Conservation (phyloP, 2,113 vertebrate species). For the Percina caprodes region DNA sequence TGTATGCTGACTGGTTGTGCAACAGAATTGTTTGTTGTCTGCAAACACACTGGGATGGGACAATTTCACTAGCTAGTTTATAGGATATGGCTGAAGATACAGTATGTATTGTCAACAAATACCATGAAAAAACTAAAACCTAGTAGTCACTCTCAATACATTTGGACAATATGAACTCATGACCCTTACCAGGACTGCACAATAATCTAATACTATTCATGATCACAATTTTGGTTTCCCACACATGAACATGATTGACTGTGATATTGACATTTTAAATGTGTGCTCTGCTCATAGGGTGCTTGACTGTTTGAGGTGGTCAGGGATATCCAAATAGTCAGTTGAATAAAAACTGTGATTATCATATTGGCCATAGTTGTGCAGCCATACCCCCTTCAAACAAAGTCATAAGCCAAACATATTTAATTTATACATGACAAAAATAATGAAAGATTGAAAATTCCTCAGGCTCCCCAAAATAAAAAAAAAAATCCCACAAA, state of each 20-base stretch:
- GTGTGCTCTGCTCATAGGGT: too few relatives aligned
- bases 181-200: background rate
- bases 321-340: too few relatives aligned
- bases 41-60: background rate
- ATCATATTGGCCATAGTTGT: too few relatives aligned
- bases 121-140: background rate
- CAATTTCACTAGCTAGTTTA: background rate
- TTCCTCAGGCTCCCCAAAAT: background rate
- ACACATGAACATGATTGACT: too few relatives aligned
- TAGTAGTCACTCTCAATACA: background rate
- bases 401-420: background rate
- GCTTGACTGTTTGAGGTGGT: too few relatives aligned
- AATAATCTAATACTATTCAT: too few relatives aligned
- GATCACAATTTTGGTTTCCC: too few relatives aligned
- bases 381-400: too few relatives aligned
- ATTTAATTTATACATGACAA: background rate
- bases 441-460: background rate
- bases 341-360: too few relatives aligned
- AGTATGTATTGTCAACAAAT: background rate
- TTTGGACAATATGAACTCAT: background rate
- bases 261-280: too few relatives aligned
- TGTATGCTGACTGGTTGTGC: background rate
- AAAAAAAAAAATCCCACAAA: background rate
- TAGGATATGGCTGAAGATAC: background rate
- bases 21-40: slow-evolving; percentile 22